Base-by-base conservation (phyloP, 2,888 invertebrate species). In the Agrypnus murinus region DNA sequence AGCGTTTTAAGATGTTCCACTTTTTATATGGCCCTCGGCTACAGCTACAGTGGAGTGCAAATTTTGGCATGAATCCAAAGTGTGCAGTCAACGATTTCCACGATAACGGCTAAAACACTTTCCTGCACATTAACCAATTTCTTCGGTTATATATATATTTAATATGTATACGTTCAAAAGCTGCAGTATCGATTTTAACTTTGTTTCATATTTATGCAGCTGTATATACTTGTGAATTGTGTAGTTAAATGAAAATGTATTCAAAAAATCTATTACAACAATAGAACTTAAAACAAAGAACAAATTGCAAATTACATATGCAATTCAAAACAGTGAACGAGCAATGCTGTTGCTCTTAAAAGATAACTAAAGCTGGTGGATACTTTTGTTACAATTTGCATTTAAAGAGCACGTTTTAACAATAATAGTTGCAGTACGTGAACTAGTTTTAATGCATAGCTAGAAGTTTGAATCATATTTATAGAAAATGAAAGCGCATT, bases 91-190 rank as follows among this genome's bases (percentile, higher is more conserved):
- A 50, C 43, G 53, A 64, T 31, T 36, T 36, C 10, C 50, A 55
- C 55, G 66, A 66, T 66, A 66, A 66, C 59, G 50, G 31, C 63
- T 45, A 62, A 57, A 62, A 57, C 63, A 63, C 68, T 69, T 69
- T 69, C 68, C 62, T 69, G 68, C 68, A 69, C 68, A 69, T 69
- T 69, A 69, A 69, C 62, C 68, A 69, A 69, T 69, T 63, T 53
- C 31, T 55, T 25, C 53, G 34, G 31, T 14, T 19, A 36, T 36
- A 17, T 19, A 36, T 36, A 17, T 25, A 64, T 65, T 36, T 69
- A 62, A 69, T 55, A 67, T 67, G 48, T 17, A 59, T 17, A 59
- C 17, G 59, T 14, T 58, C n/a, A n/a, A n/a, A n/a, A n/a, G 36
- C 17, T 25, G 58, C 55, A 32, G 12, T 63, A 66, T 36, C 46